Conservation (phyloP, 2,888 invertebrate species). For the Scaptomyza cyrtandrae region DNA sequence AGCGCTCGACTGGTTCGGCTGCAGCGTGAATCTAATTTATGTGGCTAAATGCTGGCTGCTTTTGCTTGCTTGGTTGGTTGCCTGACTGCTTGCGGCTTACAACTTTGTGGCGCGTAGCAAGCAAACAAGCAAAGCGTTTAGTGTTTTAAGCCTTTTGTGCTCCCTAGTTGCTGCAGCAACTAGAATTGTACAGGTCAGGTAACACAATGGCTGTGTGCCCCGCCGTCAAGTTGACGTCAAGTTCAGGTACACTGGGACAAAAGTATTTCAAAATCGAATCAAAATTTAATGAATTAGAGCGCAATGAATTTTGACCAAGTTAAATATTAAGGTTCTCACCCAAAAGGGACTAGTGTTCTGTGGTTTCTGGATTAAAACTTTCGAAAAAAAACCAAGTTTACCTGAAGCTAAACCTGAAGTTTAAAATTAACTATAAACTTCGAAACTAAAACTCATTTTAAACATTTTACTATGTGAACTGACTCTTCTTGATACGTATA, state of each 20-base stretch:
- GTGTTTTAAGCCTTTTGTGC: conserved; percentile 26
- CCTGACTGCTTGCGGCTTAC: conserved; percentile 15
- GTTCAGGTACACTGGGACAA: conserved; percentile 8
- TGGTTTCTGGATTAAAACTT: too few species aligned
- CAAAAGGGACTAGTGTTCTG: too few species aligned
- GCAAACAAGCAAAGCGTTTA: conserved; percentile 1
- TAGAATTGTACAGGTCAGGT: conserved; percentile 16
- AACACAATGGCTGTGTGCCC: conserved; percentile 6
- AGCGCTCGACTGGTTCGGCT: conserved; percentile 9
- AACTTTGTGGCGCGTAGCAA: neutral
- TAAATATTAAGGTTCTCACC: too few species aligned
- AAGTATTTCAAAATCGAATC: too few species aligned
- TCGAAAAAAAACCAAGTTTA: too few species aligned
- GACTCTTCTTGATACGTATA: too few species aligned
- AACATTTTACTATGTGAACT: too few species aligned
- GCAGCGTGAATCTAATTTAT: conserved; percentile 70
- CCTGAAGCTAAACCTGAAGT: too few species aligned
- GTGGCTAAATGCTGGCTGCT: conserved; percentile 31
- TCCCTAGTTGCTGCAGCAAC: neutral
- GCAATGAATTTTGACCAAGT: too few species aligned
- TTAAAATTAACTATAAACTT: too few species aligned
- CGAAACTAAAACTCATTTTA: too few species aligned
- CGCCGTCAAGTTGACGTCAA: conserved; percentile 11
- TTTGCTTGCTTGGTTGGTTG: neutral
- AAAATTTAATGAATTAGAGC: too few species aligned